Evolutionary conservation across 2,888 invertebrate species (phyloP), one percentile per base, ranked within the genome.

Genomic region (Choristoneura rosaceana): DNA sequence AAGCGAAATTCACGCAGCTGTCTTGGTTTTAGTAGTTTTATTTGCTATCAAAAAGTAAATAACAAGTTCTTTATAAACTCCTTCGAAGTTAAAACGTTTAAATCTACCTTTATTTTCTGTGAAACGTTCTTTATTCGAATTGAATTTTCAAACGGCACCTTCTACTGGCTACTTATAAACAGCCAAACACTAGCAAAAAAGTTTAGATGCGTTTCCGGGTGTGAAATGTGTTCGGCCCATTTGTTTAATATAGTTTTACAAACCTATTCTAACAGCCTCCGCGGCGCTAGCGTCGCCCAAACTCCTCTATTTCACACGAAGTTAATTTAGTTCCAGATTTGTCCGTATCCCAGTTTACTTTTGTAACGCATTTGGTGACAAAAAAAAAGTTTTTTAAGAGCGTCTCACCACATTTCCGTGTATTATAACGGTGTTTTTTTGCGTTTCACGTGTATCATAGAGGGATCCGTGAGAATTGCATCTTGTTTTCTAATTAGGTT

Each of bases 401-500:
- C 63, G 52, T 64, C 71, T 43, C 67, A 67, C 67, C 73, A 64
- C 61, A 67, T 71, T 73, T 73, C 73, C 73, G 59, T 68, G 73
- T 71, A 62, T 4, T n/a, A 64, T 73, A 73, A 69, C 73, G 73
- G 73, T 64, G 50, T 41, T 73, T 73, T 68, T 68, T 64, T 64
- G 45, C 38, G 50, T 52, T 43, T 73, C 68, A 64, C 73, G 70
- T 70, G 70, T 70, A 70, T 70, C 59, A n/a, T 58, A 41, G 63
- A 65, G 64, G 64, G 38, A 43, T 41, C 50, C 73, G 73, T 73
- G 73, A 73, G 73, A 73, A 69, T 64, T 73, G 73, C 73, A 73
- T 68, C 64, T 73, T 73, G 73, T 69, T 73, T 73, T 73, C 73
- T 73, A 73, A 73, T 73, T 73, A 73, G 69, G 59, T 73, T 73